Conservation (phyloP, 2,888 invertebrate genomes). For the Tuta absoluta region DNA sequence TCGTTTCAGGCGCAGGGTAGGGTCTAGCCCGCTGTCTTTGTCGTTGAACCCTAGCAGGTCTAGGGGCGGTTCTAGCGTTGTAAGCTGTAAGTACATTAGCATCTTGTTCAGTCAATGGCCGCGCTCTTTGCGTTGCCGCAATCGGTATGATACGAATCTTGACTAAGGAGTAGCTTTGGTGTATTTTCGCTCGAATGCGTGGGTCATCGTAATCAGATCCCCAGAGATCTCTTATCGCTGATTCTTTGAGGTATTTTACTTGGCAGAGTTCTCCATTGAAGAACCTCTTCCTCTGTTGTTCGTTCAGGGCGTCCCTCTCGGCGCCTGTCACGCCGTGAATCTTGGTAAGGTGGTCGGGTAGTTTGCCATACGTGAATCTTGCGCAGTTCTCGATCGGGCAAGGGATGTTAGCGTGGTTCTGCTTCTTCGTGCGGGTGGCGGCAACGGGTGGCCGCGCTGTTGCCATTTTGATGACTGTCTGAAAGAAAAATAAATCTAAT, state of each 20-base stretch:
- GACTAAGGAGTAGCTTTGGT: slow-evolving; percentile 75
- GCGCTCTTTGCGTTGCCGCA: slow-evolving; percentile 70
- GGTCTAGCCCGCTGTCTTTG: slow-evolving; percentile 65
- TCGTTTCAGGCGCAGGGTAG: slow-evolving; percentile 62
- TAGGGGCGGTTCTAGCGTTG: slow-evolving; percentile 75
- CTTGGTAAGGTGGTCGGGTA: slow-evolving; percentile 77
- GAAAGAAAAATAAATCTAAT: slow-evolving; percentile 36
- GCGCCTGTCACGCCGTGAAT: slow-evolving; percentile 75
- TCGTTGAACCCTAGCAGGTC: slow-evolving; percentile 66
- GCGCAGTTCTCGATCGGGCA: slow-evolving; percentile 79
- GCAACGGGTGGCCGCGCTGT: slow-evolving; percentile 53
- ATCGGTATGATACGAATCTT: slow-evolving; percentile 77
- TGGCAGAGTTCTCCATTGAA: slow-evolving; percentile 80
- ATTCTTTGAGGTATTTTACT: slow-evolving; percentile 75
- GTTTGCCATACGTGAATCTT: slow-evolving; percentile 76
- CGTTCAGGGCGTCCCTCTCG: slow-evolving; percentile 74
- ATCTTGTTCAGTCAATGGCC: slow-evolving; percentile 76
- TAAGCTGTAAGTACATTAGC: slow-evolving; percentile 78
- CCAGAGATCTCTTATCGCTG: slow-evolving; percentile 78
- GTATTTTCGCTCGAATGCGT: slow-evolving; percentile 72
- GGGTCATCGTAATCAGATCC: slow-evolving; percentile 76
- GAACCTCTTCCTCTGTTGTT: slow-evolving; percentile 76
- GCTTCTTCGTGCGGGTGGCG: slow-evolving; percentile 71
- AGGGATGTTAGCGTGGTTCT: slow-evolving; percentile 79
- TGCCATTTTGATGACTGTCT: slow-evolving; percentile 52